Conservation (phyloP, 2,888 invertebrate species). For the Lepidocyrtoides sp. region DNA sequence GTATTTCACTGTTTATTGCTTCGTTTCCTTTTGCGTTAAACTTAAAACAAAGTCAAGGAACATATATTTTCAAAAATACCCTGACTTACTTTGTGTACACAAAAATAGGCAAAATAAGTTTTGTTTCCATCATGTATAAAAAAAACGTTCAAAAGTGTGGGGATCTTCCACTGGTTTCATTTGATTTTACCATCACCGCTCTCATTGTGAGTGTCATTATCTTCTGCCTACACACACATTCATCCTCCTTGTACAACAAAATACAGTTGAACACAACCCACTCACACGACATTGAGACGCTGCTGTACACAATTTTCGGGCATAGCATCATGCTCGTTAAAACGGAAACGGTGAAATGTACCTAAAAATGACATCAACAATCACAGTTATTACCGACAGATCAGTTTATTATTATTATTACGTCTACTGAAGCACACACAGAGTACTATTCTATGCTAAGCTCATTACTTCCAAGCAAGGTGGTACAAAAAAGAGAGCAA, state of each 20-base stretch:
- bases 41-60: too few relatives aligned
- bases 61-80: too few relatives aligned
- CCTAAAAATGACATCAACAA: slow-evolving; percentile 25
- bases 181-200: too few relatives aligned
- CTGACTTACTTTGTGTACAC: too few relatives aligned
- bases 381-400: slow-evolving; percentile 47
- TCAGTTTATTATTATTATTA: slow-evolving; percentile 42
- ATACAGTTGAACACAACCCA: background rate
- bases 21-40: too few relatives aligned
- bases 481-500: slow-evolving; percentile 5
- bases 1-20: background rate
- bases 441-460: slow-evolving; percentile 55
- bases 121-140: too few relatives aligned
- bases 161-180: too few relatives aligned
- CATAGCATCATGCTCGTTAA: background rate
- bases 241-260: too few relatives aligned
- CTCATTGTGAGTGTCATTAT: too few relatives aligned
- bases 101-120: too few relatives aligned
- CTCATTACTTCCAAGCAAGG: slow-evolving; percentile 73
- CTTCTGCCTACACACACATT: too few relatives aligned
- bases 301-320: background rate
- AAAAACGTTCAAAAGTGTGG: too few relatives aligned
- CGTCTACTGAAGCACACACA: background rate
- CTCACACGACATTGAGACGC: background rate
- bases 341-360: slow-evolving; percentile 18